These are phyloP conservation scores for Eleutherodactylus coqui DNA, from an alignment of 2,797 vertebrate genomes.

Conservation along the genomic window DNA sequence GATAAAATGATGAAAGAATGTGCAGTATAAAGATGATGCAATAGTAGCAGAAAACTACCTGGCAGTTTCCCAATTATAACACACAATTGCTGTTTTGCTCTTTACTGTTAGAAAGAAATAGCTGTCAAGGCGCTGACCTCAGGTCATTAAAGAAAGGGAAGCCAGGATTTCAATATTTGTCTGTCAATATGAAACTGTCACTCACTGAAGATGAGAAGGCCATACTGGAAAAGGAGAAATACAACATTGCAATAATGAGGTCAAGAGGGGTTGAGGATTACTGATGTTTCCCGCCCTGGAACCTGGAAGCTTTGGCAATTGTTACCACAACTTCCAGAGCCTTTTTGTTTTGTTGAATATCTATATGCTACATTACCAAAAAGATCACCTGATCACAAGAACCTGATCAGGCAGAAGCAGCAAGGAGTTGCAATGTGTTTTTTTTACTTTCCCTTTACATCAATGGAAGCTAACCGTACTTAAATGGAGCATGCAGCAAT, in stretches of 20 bases:
- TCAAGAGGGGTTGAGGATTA: not conserved
- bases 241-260: constrained; percentile 1
- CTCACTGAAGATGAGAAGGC: not conserved
- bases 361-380: not conserved
- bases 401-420: not conserved
- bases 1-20: not conserved
- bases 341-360: not conserved
- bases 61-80: not conserved
- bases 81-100: not conserved
- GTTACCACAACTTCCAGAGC: not conserved
- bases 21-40: not conserved
- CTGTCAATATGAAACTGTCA: constrained; percentile 7
- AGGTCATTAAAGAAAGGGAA: not conserved
- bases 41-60: not conserved
- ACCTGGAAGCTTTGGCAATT: not conserved
- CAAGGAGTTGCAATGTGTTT: no score
- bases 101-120: not conserved
- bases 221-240: not conserved
- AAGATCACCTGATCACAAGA: not conserved
- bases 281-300: not conserved
- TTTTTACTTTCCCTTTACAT: no score
- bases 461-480: no score
- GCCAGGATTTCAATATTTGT: constrained; percentile 2
- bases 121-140: constrained; percentile 3
- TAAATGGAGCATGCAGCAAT: no score